Evolutionary conservation across 2,797 vertebrate genomes (phyloP), one percentile per base, ranked within the genome.

Genomic region (Centropyge bicolor): DNA sequence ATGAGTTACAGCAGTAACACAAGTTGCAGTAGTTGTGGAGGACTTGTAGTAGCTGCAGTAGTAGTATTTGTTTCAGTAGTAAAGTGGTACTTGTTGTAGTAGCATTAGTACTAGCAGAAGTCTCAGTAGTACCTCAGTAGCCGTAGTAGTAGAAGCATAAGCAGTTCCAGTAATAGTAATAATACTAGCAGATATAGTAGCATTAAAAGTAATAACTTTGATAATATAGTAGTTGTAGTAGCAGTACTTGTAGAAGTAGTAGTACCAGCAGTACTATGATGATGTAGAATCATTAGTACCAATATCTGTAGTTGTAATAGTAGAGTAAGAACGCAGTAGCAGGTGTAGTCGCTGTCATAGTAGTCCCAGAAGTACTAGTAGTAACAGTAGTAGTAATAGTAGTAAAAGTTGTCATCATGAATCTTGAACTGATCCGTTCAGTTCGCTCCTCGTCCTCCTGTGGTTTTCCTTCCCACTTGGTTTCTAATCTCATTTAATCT

Each of bases 401-500:
- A 48, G 51, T 13, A 31, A 24, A 17, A 16, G 43, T 3, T 43
- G 4, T 43, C 17, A 41, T 24, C 38, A 31, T 2, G 27, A 31
- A 31, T 31, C 4, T 4, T 31, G 27, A 2, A 31, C 27, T 31
- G 27, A 31, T 31, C 27, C 2, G 27, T 31, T 31, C 27, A 31
- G 27, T n/a, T n/a, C n/a, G n/a, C n/a, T n/a, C n/a, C n/a, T n/a
- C n/a, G n/a, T n/a, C n/a, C n/a, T n/a, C n/a, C n/a, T n/a, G n/a
- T 7, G 10, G 3, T 48, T 63, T 63, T 31, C 16, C 22, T 48
- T 49, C 40, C 45, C 52, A 20, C 24, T 45, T 9, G 10, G 8
- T 8, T 49, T 19, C 13, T 22, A 59, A 62, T 64, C 48, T 70
- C 19, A 62, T 63, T 46, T 70, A 35, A 63, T 56, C 48, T 70